Conservation (phyloP, 1,140 invertebrate species). For the Grapholita molesta region DNA sequence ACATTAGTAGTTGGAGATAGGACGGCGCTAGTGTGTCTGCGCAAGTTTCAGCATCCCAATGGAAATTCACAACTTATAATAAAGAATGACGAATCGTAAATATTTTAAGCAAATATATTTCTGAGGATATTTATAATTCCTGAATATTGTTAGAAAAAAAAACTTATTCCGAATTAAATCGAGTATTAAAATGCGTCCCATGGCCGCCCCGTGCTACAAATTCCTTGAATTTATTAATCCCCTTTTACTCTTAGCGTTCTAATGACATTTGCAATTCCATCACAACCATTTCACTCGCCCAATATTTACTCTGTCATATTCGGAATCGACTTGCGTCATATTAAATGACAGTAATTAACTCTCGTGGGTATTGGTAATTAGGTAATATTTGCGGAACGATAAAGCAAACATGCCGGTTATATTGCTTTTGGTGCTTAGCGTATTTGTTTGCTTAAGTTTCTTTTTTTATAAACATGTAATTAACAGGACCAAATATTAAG, state of each 20-base stretch:
- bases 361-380: not conserved
- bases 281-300: conserved; percentile 5
- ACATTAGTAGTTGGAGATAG: no score
- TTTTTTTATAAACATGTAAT: no score
- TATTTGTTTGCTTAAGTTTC: not conserved
- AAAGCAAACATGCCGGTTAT: not conserved
- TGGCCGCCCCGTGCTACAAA: not conserved
- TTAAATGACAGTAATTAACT: conserved; percentile 2
- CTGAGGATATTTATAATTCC: no score
- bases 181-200: not conserved
- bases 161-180: not conserved
- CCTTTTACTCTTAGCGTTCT: conserved; percentile 14
- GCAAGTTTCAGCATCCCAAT: no score
- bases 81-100: no score
- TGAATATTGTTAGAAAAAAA: not conserved
- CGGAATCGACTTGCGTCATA: not conserved
- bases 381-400: not conserved
- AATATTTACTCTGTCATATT: conserved; percentile 11
- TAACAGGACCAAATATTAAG: no score
- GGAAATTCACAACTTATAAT: no score
- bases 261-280: conserved; percentile 17
- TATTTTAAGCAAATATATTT: no score
- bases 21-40: no score
- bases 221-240: not conserved
- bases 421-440: not conserved